Base-by-base conservation (phyloP, 2,888 invertebrate species). In the Melieria crassipennis region DNA sequence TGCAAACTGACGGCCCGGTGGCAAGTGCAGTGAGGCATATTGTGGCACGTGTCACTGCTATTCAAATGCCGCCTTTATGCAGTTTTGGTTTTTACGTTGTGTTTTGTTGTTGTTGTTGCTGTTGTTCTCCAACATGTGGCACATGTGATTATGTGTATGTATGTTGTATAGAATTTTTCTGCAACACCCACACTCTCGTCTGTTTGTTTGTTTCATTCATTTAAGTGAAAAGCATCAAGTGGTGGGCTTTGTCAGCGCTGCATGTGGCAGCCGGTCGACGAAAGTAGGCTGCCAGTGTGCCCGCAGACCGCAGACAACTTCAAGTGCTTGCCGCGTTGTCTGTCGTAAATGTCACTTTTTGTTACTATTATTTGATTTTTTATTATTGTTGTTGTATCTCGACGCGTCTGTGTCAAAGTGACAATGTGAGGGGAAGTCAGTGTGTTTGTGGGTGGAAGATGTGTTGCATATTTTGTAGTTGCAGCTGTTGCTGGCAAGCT, bases 381-480 rank as follows among this genome's bases (percentile, higher is more conserved):
- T 52, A 1, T 13, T 52, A 4, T 74, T 74, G 78, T 3, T 43
- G 10, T 5, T 43, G 77, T 78, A 80, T 78, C 79, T 80, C 81
- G 76, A 80, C 80, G 82, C 82, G 30, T 30, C 30, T 30, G 30
- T 30, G 30, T 30, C 30, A 30, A 30, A 30, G 30, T 30, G 30
- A 30, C 30, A 30, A 30, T 30, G 30, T 30, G 30, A 30, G 30
- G 30, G 30, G 30, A 30, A 30, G 30, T 30, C 30, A 1, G 30
- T 30, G 30, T 30, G 3, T 30, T 78, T 82, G 81, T 82, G 30
- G 30, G 82, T 81, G 79, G 80, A 81, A 82, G 82, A 82, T 80
- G 82, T 82, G 76, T 77, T 79, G 78, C 79, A 79, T 52, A 16
- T 16, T 16, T 30, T 30, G 30, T 30, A 30, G 30, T 30, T 30